A percentile compares a stretch with the other conserved stretches of the same genome.
Evolutionary conservation across 2,113 vertebrate genomes (phyloP).

Genomic region (Prinia subflava): DNA sequence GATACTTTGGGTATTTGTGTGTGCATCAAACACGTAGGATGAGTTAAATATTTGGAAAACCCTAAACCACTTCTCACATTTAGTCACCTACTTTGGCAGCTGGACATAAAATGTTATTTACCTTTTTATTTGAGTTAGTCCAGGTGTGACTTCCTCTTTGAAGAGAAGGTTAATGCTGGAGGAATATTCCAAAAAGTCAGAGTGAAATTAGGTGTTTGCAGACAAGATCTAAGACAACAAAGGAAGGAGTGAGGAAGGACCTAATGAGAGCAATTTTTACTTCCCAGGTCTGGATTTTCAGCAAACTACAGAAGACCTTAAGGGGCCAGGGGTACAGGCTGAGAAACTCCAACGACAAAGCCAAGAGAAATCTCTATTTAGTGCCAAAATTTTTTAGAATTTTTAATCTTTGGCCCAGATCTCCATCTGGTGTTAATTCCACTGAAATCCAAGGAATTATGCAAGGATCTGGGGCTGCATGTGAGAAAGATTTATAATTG

Average conservation of each 20-base stretch:
- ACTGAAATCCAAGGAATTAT: background rate
- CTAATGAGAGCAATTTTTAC: background rate
- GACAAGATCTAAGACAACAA: background rate
- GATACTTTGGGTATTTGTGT: background rate
- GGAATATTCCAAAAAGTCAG: background rate
- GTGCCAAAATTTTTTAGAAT: background rate
- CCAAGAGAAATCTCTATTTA: background rate
- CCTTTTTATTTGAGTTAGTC: background rate
- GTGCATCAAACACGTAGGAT: fast-evolving
- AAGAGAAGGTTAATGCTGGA: background rate
- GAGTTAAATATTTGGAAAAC: background rate
- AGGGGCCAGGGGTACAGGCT: fast-evolving
- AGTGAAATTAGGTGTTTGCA: background rate
- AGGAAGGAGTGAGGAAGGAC: background rate
- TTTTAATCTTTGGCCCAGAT: background rate
- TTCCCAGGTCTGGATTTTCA: background rate
- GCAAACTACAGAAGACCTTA: background rate
- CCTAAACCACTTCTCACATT: background rate
- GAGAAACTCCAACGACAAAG: background rate
- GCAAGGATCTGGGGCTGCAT: background rate
- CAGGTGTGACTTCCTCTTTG: background rate
- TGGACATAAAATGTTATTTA: background rate
- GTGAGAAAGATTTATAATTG: background rate
- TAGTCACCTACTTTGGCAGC: background rate
- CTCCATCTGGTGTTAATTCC: background rate